Percentiles rank a stretch among this genome's conserved stretches.
Conservation (phyloP, 2,113 vertebrate genomes). For the Leucopsar rothschildi region DNA sequence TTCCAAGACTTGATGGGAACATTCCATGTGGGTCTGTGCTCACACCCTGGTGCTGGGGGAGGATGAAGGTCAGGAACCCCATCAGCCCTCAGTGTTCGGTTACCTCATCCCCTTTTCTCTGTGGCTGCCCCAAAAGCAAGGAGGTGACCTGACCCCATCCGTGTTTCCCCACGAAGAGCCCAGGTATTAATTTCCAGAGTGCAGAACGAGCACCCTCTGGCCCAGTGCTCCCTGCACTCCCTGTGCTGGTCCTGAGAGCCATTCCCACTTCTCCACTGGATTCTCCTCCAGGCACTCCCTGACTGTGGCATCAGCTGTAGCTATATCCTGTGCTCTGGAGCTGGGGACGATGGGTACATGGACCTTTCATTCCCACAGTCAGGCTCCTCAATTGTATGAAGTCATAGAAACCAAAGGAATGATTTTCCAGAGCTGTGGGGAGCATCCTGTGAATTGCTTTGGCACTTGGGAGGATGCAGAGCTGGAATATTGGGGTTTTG, state of each 20-base stretch:
- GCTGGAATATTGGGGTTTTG: accelerated
- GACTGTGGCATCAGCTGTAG: background rate
- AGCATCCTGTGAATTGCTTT: background rate
- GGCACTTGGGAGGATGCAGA: background rate
- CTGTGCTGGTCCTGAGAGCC: background rate
- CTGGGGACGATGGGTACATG: accelerated
- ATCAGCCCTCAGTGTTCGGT: background rate
- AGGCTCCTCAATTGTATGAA: background rate
- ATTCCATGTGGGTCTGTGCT: background rate
- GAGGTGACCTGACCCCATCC: background rate
- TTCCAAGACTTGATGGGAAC: background rate
- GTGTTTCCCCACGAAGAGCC: background rate
- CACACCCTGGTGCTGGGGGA: background rate
- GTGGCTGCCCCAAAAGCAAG: background rate
- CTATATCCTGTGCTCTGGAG: background rate
- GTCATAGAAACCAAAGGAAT: background rate
- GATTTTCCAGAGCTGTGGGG: background rate
- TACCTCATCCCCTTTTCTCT: background rate
- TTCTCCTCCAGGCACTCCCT: background rate
- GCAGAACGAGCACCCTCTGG: background rate
- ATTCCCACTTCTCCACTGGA: background rate
- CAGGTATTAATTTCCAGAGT: background rate
- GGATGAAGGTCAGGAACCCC: background rate
- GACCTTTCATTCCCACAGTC: too few relatives aligned
- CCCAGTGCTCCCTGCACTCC: background rate